Base-by-base conservation (phyloP, 2,797 vertebrate genomes). In the Sciurus vulgaris region DNA sequence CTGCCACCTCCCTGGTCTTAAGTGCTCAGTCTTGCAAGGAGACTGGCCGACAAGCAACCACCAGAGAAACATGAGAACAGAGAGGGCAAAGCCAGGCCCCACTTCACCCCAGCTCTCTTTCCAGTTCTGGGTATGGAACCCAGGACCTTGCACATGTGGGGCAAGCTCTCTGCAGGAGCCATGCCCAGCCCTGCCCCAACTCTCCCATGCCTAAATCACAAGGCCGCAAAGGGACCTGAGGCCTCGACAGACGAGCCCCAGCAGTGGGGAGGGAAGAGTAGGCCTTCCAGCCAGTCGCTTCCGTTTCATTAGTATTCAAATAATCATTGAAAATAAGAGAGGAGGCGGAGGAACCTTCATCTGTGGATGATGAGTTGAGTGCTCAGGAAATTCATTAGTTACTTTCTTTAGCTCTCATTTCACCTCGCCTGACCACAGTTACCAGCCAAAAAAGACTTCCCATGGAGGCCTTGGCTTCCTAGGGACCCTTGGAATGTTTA, bases 1-100 rank as follows among this genome's bases (percentile, higher is more conserved):
- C 47, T 2, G 1, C 0, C 6, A 54, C 38, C 61, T 73, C 61
- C 33, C 20, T 22, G 11, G 22, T 24, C 1, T 33, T 0, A 13
- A 65, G 56, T 10, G 1, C 33, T 38, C 9, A 0, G 35, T 33
- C 79, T 6, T 5, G 44, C 44, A 35, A 54, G 86, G 41, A 38
- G 35, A 70, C 26, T 3, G 44, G 69, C 56, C 54, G n/a, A 11
- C 47, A 59, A 54, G 51, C 0, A 41, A 28, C 61, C 38, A 2
- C 1, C 12, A 20, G 2, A 28, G 77, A 56, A 28, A n/a, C 9
- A 18, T 0, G 35, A 56, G 30, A 2, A 41, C 35, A 1, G 17
- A 0, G 33, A 24, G 5, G 8, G 22, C 26, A 4, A 17, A 44
- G 24, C n/a, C 0, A 1, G 78, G 9, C 33, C 63, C 28, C n/a